Evolutionary conservation across 2,797 vertebrate genomes (phyloP).

Genomic region (Gymnodraco acuticeps): DNA sequence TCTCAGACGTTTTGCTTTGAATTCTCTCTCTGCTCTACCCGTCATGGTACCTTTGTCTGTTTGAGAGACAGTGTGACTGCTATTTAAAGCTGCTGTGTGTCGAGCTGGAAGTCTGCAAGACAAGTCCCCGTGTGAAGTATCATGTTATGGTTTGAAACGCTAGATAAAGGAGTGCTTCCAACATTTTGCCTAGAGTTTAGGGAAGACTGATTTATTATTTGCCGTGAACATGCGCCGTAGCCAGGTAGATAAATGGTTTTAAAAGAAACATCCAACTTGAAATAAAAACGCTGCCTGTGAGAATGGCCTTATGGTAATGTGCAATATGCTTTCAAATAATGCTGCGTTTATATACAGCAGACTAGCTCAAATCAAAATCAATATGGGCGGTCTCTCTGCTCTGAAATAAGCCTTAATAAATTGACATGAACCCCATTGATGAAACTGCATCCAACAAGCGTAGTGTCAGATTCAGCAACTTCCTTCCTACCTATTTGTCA

Average conservation of each 20-base stretch:
- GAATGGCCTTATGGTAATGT: too few relatives aligned
- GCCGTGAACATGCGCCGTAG: neutral
- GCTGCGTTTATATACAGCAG: too few relatives aligned
- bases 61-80: neutral
- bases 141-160: neutral
- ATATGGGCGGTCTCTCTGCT: too few relatives aligned
- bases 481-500: neutral
- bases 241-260: neutral
- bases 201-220: too few relatives aligned
- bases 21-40: constrained; percentile 20
- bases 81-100: constrained; percentile 30
- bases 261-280: too few relatives aligned
- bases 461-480: neutral
- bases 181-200: neutral
- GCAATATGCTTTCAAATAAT: too few relatives aligned
- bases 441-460: too few relatives aligned
- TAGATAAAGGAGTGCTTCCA: neutral
- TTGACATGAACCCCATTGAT: too few relatives aligned
- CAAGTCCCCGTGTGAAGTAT: constrained; percentile 8
- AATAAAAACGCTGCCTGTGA: too few relatives aligned
- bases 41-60: constrained; percentile 15
- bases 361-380: too few relatives aligned
- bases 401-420: too few relatives aligned
- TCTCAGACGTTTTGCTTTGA: constrained; percentile 8
- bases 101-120: neutral